Evolutionary conservation across 1,140 invertebrate genomes (phyloP), one percentile per base, ranked within the genome.

Genomic region (Pseudomyrmex sp.): DNA sequence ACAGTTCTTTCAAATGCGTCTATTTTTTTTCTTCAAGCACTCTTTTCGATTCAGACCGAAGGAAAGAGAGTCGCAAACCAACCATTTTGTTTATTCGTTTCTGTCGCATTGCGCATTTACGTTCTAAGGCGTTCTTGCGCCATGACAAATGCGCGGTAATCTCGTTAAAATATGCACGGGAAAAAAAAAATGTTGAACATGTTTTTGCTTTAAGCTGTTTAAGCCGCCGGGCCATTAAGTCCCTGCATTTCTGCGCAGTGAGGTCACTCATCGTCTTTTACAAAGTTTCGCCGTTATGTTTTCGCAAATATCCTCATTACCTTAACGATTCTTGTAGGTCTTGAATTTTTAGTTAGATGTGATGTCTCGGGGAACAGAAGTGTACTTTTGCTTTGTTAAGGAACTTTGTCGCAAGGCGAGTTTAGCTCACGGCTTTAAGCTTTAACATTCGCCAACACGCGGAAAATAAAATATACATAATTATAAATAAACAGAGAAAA

Each of bases 301-400:
- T 50, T 59, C 20, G 44, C 54, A 46, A 80, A 72, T 80, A 58
- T 50, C 54, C 44, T 80, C 44, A 23, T 79, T 59, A 61, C 46
- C 23, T 80, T 72, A 70, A 79, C 44, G 65, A 46, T 79, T 58
- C 54, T 79, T 69, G 63, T 79, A 58, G 35, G 44, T 70, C 56
- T 69, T 70, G 66, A 80, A 70, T 80, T 80, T 80, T 70, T 79
- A 79, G 54, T 70, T 70, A 23, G 52, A 70, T 59, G 65, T 48
- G 15, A 72, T 70, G 44, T 80, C 44, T 50, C 1, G 46, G 8
- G 35, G 72, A 61, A 80, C n/a, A 80, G 59, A 80, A 72, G 15
- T 59, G 44, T 35, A 59, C 54, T 50, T 23, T 70, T 50, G 20
- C 23, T 50, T 20, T 18, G 7, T 69, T 23, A 48, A 20, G 54